phyloP scores from a whole-genome alignment of 2,797 vertebrate species.

The Meda fulgida region DNA sequence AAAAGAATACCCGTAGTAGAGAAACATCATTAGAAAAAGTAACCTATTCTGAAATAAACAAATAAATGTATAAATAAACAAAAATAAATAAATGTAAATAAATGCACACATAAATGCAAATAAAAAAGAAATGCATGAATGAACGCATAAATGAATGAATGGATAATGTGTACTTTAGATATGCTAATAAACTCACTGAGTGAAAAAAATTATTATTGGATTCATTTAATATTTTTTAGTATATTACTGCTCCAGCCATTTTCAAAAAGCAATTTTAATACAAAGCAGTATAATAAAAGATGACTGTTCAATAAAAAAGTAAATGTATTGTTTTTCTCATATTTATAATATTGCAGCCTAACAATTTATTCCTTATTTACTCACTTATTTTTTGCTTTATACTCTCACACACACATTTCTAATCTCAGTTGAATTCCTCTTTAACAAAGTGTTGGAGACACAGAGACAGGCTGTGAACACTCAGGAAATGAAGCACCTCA shows the following conservation, averaged over 20 bases:
- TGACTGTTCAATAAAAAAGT: background rate
- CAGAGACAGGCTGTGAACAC: constrained; percentile 37
- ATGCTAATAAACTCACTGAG: background rate
- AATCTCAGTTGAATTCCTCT: constrained; percentile 32
- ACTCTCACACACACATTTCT: background rate
- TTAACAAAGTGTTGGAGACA: constrained; percentile 34
- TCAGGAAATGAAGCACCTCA: constrained; percentile 64
- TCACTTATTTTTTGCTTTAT: background rate
- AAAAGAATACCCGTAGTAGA: background rate
- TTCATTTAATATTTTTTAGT: background rate
- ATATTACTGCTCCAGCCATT: background rate
- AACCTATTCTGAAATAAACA: background rate
- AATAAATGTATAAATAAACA: background rate
- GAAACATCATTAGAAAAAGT: background rate
- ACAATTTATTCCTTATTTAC: background rate
- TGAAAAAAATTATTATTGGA: background rate
- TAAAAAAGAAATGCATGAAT: background rate
- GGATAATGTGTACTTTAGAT: no score
- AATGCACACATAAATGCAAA: background rate
- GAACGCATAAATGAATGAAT: no score
- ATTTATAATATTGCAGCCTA: background rate
- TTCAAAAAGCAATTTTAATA: background rate
- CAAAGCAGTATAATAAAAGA: background rate
- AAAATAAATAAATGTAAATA: background rate
- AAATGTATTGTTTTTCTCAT: background rate